These are phyloP conservation scores for Heliothis peltigera DNA, from an alignment of 2,888 invertebrate genomes.

Conservation along the genomic window DNA sequence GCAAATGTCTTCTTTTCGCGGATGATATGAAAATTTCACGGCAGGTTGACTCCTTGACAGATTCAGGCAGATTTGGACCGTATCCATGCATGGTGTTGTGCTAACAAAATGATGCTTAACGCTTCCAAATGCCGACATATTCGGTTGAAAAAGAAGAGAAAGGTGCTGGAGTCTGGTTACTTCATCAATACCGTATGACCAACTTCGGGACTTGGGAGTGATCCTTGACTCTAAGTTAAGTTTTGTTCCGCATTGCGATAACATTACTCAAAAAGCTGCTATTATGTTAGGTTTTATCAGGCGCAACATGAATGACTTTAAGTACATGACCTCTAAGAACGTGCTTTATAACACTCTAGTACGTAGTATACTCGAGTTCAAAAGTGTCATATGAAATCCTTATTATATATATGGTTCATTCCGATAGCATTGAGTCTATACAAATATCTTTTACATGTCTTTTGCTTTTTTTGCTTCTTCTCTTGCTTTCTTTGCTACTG, in stretches of 20 bases:
- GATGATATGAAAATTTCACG: no score
- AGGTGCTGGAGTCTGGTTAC: not conserved
- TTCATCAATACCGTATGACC: not conserved
- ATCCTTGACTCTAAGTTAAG: not conserved
- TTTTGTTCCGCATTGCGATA: not conserved
- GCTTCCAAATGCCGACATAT: conserved; percentile 1
- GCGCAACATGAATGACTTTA: no score
- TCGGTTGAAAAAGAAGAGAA: conserved; percentile 3
- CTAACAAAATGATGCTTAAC: no score
- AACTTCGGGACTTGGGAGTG: conserved; percentile 4
- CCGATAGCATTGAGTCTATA: conserved; percentile 1
- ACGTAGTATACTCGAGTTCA: not conserved
- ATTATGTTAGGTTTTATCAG: not conserved
- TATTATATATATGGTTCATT: conserved; percentile 9
- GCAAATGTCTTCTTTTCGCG: no score
- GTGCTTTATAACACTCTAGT: no score
- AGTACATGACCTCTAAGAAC: no score
- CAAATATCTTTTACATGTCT: not conserved
- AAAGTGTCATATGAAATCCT: conserved; percentile 2
- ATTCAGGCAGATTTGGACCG: conserved; percentile 5
- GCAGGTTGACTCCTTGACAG: not conserved
- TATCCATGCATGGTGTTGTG: conserved; percentile 4
- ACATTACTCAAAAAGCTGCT: not conserved
- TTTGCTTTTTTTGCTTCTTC: no score
- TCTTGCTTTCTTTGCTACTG: not conserved